Base-by-base conservation (phyloP, 2,113 vertebrate genomes). In the Cebus imitator region DNA sequence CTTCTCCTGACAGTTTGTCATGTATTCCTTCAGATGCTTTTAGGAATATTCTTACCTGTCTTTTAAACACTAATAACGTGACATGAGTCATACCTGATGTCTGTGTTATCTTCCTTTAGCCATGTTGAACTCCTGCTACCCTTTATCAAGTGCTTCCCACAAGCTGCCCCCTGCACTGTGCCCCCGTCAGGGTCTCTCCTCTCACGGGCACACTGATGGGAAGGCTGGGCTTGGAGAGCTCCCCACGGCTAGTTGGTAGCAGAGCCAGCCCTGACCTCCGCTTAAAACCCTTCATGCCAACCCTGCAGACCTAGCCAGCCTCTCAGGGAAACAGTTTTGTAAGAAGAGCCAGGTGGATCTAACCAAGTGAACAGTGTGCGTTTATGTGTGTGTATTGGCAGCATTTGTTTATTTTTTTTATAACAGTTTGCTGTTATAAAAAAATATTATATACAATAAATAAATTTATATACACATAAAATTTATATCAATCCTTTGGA, bases 81-180 rank as follows among this genome's bases (percentile, higher is more conserved):
- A 23, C 7, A 17, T 27, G 12, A 23, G 18, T 25, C 50, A 9
- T 18, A n/a, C 43, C 50, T 50, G 23, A 21, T 17, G 18, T 45
- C 43, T 32, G 0, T 21, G 21, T 43, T 13, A 2, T 12, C n/a
- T 23, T 50, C 18, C 48, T 9, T 37, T 10, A 48, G 30, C 40
- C 9, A 6, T 3, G 1, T 1, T 8, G 32, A 70, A 17, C 8
- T 18, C 3, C 8, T 5, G 12, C 25, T 43, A 1, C 14, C 57
- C 3, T 3, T 21, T 13, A 14, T 32, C 5, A 7, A 30, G 11
- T 12, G 2, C 52, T n/a, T 45, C 23, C 5, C 37, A 20, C 10
- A 2, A 25, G 57, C 61, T 11, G 6, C 66, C 6, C 0, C 2
- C 17, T 4, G 1, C 9, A 1, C n/a, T 25, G 57, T 17, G 21